Evolutionary conservation across 2,888 invertebrate genomes (phyloP), one percentile per base, ranked within the genome.

Genomic region (Acanthopleura granulata): DNA sequence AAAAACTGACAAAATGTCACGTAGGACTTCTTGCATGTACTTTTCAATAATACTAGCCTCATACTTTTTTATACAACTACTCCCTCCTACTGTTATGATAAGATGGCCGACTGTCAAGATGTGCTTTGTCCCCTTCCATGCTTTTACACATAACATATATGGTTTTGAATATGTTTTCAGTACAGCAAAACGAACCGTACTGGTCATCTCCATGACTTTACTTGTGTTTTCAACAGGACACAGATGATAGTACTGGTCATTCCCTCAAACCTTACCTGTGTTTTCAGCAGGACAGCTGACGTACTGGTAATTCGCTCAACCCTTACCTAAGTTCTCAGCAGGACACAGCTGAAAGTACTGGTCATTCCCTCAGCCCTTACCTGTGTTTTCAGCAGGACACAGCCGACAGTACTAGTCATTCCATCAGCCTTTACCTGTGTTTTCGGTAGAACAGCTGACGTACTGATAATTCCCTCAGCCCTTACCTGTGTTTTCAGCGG

Each of bases 371-470:
- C 90, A 92, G 14, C 95, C 96, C 85, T 95, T 93, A 4, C 96
- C 96, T 94, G 95, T 95, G 89, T 94, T 93, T 0, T 95, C 95
- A 90, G 78, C 77, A 9, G 89, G 89, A 82, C 89, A 89, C 0
- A 83, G 81, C 75, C 86, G 85, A 75, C 89, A 88, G n/a, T 79
- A 74, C 15, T 74, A 72, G 0, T 76, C 76, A 50, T 74, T 95
- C 94, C 96, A 95, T 96, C 90, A 92, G 14, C 95, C 96, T 85
- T 95, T 93, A 4, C 96, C 96, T 94, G 95, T 95, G 89, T 94
- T 93, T 0, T 40, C 40, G 9, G 12, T 40, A 22, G n/a, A 11
- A 61, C 61, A 61, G 25, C n/a, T 22, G 61, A 22, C 25, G 61
- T 25, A 61, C 61, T 61, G 61, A 6, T 25, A 1, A 61, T 25